A percentile compares a stretch with the other conserved stretches of the same genome.
Conservation (phyloP, 1,140 invertebrate genomes). For the Panagrolaimus sp. region DNA sequence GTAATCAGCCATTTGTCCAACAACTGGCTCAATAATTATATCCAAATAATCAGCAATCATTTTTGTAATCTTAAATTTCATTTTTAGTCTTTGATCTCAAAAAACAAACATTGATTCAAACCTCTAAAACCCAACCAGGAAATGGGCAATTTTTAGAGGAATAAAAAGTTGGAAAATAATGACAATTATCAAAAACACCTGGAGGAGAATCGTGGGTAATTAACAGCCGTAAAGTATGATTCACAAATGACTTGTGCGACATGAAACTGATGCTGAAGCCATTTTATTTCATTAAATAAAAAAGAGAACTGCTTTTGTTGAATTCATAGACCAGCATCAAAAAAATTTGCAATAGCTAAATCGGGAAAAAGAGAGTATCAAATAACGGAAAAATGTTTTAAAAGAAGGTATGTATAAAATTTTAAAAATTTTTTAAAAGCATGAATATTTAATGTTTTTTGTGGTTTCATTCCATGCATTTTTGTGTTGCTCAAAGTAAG, state of each 20-base stretch:
- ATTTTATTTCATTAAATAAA: too few species aligned
- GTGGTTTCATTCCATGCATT: too few species aligned
- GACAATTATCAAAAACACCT: neutral
- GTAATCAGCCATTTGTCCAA: neutral
- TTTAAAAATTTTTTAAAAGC: too few species aligned
- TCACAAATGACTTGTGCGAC: neutral
- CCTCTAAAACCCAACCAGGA: constrained; percentile 8
- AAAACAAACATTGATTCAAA: neutral
- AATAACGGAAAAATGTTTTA: too few species aligned
- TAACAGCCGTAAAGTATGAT: constrained; percentile 1
- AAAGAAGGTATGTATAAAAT: too few species aligned
- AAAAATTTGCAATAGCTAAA: too few species aligned
- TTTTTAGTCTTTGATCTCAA: neutral
- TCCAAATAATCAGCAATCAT: constrained; percentile 1
- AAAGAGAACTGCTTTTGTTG: too few species aligned
- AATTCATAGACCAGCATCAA: too few species aligned
- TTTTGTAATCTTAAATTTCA: constrained; percentile 5
- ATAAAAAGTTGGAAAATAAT: neutral
- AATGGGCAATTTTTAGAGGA: neutral
- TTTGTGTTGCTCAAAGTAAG: too few species aligned
- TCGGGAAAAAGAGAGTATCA: too few species aligned
- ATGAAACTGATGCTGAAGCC: too few species aligned
- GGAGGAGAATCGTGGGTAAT: neutral
- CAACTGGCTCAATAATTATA: neutral
- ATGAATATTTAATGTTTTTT: too few species aligned